Evolutionary conservation across 2,113 vertebrate genomes (phyloP).

Genomic region (Microcebus lehilahytsara): DNA sequence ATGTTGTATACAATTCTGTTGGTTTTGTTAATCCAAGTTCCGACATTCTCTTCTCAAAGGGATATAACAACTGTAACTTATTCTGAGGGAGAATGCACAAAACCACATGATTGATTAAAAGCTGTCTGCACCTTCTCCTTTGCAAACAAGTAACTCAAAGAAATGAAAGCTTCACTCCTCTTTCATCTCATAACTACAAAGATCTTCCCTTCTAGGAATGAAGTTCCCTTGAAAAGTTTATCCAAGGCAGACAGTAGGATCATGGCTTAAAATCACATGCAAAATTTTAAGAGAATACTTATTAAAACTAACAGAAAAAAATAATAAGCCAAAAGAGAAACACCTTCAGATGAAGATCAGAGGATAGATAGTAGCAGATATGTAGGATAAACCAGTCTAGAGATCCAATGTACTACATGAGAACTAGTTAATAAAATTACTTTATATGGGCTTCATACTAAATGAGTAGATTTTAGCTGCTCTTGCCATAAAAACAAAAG

Average conservation of each 20-base stretch:
- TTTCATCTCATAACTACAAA: slow-evolving; percentile 41
- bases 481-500: neutral
- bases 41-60: slow-evolving; percentile 16
- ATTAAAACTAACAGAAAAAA: neutral
- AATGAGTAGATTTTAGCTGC: neutral
- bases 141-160: slow-evolving; percentile 43
- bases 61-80: slow-evolving; percentile 32
- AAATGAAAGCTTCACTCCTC: neutral
- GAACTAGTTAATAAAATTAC: neutral
- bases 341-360: neutral
- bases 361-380: neutral
- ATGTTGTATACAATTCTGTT: neutral
- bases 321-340: neutral
- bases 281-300: slow-evolving; percentile 10
- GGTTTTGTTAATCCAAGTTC: slow-evolving; percentile 5
- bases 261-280: neutral
- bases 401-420: neutral
- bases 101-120: slow-evolving; percentile 60
- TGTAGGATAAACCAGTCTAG: neutral
- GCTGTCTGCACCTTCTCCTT: slow-evolving; percentile 43
- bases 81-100: slow-evolving; percentile 36
- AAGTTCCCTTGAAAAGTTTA: neutral
- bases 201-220: neutral
- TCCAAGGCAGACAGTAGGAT: neutral
- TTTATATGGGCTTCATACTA: neutral